These are phyloP conservation scores for Noctua pronuba DNA, from an alignment of 2,888 invertebrate species.

Conservation along the genomic window DNA sequence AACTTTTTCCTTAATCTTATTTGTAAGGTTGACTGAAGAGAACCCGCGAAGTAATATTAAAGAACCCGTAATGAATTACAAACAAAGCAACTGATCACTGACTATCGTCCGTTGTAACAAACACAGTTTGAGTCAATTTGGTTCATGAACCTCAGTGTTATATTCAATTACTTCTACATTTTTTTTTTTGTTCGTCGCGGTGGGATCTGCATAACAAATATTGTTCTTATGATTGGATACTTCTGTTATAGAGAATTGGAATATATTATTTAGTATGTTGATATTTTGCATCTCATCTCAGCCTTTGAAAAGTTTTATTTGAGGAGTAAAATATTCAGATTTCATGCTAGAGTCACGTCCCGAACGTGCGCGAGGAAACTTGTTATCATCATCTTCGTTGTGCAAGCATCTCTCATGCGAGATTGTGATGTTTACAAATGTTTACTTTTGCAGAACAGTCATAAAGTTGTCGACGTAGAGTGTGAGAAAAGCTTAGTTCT, in stretches of 20 bases:
- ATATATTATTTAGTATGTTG: slow-evolving; percentile 29
- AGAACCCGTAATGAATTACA: slow-evolving; percentile 71
- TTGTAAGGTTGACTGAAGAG: slow-evolving; percentile 74
- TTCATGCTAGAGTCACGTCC: slow-evolving; percentile 35
- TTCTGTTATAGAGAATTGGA: slow-evolving; percentile 5
- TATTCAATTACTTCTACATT: slow-evolving; percentile 30
- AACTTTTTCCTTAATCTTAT: slow-evolving; percentile 83
- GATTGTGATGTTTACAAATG: slow-evolving; percentile 51
- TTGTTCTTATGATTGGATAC: slow-evolving; percentile 33
- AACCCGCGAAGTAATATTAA: slow-evolving; percentile 68
- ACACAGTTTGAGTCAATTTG: slow-evolving; percentile 36
- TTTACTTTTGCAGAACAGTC: slow-evolving; percentile 25
- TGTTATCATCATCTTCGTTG: slow-evolving; percentile 29
- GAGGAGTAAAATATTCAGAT: slow-evolving; percentile 28
- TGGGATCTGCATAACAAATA: slow-evolving; percentile 29
- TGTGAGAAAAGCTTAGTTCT: slow-evolving; percentile 27
- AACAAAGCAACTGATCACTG: slow-evolving; percentile 62
- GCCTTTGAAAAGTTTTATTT: slow-evolving; percentile 33
- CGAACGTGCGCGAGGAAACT: slow-evolving; percentile 27
- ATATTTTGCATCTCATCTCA: slow-evolving; percentile 32
- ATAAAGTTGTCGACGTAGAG: slow-evolving; percentile 27
- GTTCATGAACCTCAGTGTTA: slow-evolving; percentile 8
- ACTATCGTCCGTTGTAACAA: slow-evolving; percentile 49
- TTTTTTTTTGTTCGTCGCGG: slow-evolving; percentile 19
- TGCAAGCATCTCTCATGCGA: slow-evolving; percentile 23